phyloP scores from a whole-genome alignment of 1,140 invertebrate species.

The Trichogramma pretiosum region DNA sequence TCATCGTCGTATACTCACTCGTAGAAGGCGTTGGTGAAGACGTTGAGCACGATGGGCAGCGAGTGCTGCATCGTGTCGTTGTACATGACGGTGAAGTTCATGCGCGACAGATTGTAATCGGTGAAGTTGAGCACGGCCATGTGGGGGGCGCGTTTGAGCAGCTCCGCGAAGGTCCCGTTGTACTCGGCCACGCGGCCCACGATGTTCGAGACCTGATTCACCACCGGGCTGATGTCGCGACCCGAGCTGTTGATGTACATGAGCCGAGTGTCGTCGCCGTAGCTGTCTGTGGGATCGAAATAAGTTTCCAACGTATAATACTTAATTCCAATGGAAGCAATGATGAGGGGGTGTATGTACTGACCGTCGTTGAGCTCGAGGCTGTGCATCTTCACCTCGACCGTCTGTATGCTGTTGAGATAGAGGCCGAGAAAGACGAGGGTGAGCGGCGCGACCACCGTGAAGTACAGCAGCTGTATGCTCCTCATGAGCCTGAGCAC shows the following conservation, averaged over 20 bases:
- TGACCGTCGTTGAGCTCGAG: constrained; percentile 46
- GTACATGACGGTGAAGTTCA: constrained; percentile 58
- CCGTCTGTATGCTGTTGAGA: constrained; percentile 55
- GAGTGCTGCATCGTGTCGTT: constrained; percentile 74
- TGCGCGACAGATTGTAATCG: constrained; percentile 44
- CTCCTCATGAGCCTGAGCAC: constrained; percentile 43
- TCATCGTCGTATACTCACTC: constrained; percentile 48
- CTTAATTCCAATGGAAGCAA: no score
- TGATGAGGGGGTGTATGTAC: background rate
- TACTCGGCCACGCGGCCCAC: constrained; percentile 49
- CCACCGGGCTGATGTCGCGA: constrained; percentile 31
- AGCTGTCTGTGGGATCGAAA: constrained; percentile 30
- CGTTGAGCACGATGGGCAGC: constrained; percentile 65
- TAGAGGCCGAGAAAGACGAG: constrained; percentile 60
- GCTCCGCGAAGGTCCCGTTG: constrained; percentile 54
- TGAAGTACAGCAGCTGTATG: constrained; percentile 46
- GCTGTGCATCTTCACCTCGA: constrained; percentile 54
- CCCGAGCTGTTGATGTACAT: constrained; percentile 35
- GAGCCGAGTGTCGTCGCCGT: constrained; percentile 30
- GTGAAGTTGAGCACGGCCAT: constrained; percentile 58
- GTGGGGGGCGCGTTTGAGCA: constrained; percentile 53
- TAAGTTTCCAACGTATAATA: no score
- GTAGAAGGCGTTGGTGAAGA: constrained; percentile 63
- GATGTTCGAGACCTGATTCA: constrained; percentile 34
- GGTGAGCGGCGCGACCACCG: constrained; percentile 48